Percentiles rank a stretch among this genome's conserved stretches.
phyloP scores from a whole-genome alignment of 1,140 invertebrate genomes.

The Bombus waltoni region DNA sequence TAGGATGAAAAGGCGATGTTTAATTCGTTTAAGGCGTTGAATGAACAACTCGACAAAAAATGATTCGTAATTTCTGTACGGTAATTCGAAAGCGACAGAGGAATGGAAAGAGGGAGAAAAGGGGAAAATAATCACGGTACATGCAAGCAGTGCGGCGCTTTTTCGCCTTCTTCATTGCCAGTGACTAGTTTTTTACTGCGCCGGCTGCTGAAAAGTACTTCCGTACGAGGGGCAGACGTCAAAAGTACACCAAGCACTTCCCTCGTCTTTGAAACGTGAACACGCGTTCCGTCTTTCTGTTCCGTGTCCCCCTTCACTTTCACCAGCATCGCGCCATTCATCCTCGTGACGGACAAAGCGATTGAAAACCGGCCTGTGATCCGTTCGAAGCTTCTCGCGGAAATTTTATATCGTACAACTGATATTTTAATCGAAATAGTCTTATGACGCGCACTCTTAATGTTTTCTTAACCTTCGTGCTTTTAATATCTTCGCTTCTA shows the following conservation, averaged over 20 bases:
- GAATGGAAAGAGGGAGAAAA: not conserved
- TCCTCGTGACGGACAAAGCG: slow-evolving; percentile 14
- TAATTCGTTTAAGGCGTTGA: slow-evolving; percentile 6
- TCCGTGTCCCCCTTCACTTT: slow-evolving; percentile 25
- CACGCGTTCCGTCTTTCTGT: not conserved
- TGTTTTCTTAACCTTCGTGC: not conserved
- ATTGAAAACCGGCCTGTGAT: slow-evolving; percentile 13
- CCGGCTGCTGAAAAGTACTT: slow-evolving; percentile 53
- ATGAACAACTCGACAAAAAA: slow-evolving; percentile 19
- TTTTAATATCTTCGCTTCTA: not conserved
- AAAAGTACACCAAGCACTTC: slow-evolving; percentile 54
- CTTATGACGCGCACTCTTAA: not conserved
- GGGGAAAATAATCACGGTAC: slow-evolving; percentile 29
- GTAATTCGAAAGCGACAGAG: not conserved
- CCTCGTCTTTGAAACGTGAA: slow-evolving; percentile 32
- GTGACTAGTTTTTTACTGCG: slow-evolving; percentile 56
- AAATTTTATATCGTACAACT: not conserved
- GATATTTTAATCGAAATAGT: no score
- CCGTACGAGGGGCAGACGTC: slow-evolving; percentile 51
- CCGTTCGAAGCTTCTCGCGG: slow-evolving; percentile 3
- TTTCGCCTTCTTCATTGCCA: slow-evolving; percentile 35
- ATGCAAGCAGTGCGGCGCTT: not conserved
- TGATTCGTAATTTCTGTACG: slow-evolving; percentile 28
- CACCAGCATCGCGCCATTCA: not conserved
- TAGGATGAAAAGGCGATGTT: not conserved